These are phyloP conservation scores for Hassar affinis DNA, from an alignment of 2,113 vertebrate genomes.

Conservation along the genomic window DNA sequence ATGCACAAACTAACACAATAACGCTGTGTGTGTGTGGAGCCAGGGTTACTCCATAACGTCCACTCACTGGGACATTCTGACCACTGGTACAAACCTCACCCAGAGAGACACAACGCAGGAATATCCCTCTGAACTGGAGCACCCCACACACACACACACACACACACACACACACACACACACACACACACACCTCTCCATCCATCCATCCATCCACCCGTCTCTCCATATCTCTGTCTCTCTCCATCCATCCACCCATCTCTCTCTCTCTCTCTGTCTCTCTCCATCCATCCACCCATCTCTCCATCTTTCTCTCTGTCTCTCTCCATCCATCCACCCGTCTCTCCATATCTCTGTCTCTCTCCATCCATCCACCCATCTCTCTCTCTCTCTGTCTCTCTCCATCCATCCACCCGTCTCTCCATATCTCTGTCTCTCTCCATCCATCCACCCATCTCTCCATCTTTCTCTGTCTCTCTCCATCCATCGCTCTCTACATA, in stretches of 20 bases:
- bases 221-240: too few relatives aligned
- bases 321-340: neutral
- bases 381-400: neutral
- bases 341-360: neutral
- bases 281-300: too few relatives aligned
- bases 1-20: constrained; percentile 20
- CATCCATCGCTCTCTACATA: too few relatives aligned
- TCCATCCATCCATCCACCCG: too few relatives aligned
- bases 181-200: neutral
- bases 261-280: neutral
- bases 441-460: too few relatives aligned
- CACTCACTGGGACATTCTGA: too few relatives aligned
- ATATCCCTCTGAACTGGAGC: neutral
- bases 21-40: neutral
- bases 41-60: neutral
- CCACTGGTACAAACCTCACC: neutral
- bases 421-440: neutral
- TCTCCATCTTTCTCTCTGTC: neutral
- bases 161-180: neutral
- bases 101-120: neutral
- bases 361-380: neutral
- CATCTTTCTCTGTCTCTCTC: neutral
- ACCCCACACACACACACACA: neutral
- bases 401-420: neutral
- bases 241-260: too few relatives aligned